Percentiles rank a stretch among this genome's conserved stretches.
These are phyloP conservation scores for Pterostichus madidus DNA, from an alignment of 2,888 invertebrate species.

Conservation along the genomic window DNA sequence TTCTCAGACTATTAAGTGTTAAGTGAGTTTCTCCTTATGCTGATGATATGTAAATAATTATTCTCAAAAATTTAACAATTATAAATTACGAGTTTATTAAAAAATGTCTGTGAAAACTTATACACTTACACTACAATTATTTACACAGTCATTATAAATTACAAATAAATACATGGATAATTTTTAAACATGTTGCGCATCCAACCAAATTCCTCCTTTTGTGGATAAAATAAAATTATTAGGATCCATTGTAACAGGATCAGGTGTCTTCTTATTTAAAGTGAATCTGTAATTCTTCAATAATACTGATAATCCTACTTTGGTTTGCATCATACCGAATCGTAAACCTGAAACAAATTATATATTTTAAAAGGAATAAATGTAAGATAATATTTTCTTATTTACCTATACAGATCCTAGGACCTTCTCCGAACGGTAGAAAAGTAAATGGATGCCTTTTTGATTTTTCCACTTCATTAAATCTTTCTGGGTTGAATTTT, in stretches of 20 bases:
- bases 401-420: constrained; percentile 76
- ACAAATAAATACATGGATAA: too few species aligned
- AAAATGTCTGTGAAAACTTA: too few species aligned
- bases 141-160: too few species aligned
- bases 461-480: constrained; percentile 75
- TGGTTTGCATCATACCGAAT: constrained; percentile 34
- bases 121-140: too few species aligned
- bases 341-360: not conserved
- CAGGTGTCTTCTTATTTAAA: constrained; percentile 19
- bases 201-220: constrained; percentile 34
- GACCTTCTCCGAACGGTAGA: constrained; percentile 75
- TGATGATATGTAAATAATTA: too few species aligned
- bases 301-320: constrained; percentile 20
- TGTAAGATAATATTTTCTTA: not conserved
- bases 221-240: constrained; percentile 1
- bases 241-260: constrained; percentile 18
- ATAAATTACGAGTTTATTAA: too few species aligned
- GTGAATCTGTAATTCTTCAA: constrained; percentile 36
- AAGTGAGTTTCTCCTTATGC: too few species aligned
- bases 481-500: constrained; percentile 81
- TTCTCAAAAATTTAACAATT: too few species aligned
- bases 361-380: not conserved
- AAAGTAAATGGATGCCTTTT: not conserved
- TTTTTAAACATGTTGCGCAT: not conserved
- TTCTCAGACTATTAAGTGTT: too few species aligned